These are phyloP conservation scores for Lamprotornis superbus DNA, from an alignment of 2,113 vertebrate species.

Conservation along the genomic window DNA sequence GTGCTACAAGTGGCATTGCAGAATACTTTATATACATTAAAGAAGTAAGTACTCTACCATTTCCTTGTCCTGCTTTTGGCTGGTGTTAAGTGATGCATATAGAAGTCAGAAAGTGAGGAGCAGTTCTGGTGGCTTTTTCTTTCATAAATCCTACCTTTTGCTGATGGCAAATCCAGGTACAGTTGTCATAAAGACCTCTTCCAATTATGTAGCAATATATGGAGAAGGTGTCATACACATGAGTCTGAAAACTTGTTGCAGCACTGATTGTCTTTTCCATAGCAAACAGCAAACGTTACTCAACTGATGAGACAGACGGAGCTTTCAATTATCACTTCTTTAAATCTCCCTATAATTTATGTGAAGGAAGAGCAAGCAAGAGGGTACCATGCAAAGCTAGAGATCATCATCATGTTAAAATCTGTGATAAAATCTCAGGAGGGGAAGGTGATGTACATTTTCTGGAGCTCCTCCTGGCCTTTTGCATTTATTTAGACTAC, in stretches of 20 bases:
- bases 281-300: conserved; percentile 30
- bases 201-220: not conserved
- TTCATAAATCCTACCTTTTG: not conserved
- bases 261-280: not conserved
- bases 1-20: not conserved
- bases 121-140: not conserved
- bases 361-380: conserved; percentile 13
- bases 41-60: not conserved
- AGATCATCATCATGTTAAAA: conserved; percentile 10
- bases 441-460: not conserved
- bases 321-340: not conserved
- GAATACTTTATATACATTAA: conserved; percentile 3
- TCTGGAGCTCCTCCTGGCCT: not conserved
- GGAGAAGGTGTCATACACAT: not conserved
- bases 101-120: not conserved
- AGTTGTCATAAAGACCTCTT: not conserved
- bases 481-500: conserved; percentile 15
- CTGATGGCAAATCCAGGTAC: not conserved
- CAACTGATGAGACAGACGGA: conserved; percentile 11
- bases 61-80: not conserved
- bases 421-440: conserved; percentile 1
- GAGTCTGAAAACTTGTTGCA: not conserved
- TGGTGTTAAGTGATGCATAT: not conserved
- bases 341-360: not conserved
- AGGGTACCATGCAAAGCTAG: not conserved